phyloP scores from a whole-genome alignment of 92 coral and sea anemone species.

The Porites divaricata region DNA sequence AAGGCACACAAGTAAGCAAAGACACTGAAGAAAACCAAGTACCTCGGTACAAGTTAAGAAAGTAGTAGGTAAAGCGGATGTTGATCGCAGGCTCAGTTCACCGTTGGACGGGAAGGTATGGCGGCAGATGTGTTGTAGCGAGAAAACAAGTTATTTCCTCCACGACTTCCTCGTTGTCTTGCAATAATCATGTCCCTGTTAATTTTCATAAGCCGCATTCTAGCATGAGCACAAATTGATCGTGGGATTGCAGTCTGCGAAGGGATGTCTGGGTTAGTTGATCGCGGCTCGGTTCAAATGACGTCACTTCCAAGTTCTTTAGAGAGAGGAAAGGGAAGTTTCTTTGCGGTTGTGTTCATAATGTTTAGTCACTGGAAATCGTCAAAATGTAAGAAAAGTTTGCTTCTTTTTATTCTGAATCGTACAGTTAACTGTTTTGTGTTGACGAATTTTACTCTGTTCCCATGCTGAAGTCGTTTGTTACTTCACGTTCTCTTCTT shows the following conservation, averaged over 20 bases:
- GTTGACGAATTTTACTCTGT: background rate
- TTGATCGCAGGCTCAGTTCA: conserved; percentile 30
- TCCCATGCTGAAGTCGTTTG: background rate
- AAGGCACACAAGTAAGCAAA: no score
- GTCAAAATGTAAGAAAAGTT: conserved; percentile 61
- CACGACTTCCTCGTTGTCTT: conserved; percentile 30
- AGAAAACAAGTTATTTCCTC: conserved; percentile 42
- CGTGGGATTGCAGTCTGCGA: conserved; percentile 19
- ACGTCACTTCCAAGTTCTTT: conserved; percentile 62
- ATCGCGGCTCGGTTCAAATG: conserved; percentile 41
- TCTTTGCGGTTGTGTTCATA: conserved; percentile 13
- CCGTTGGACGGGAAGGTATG: background rate
- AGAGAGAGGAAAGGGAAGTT: background rate
- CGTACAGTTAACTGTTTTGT: background rate
- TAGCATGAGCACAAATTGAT: conserved; percentile 52
- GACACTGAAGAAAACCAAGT: no score
- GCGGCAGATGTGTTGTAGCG: conserved; percentile 41
- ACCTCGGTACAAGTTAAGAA: no score
- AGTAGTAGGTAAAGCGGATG: no score
- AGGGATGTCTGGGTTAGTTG: conserved; percentile 15
- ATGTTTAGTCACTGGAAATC: background rate
- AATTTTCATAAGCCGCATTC: conserved; percentile 14
- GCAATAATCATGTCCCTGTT: conserved; percentile 29
- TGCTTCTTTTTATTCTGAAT: background rate
- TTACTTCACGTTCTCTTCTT: conserved; percentile 24